phyloP scores from a whole-genome alignment of 2,888 invertebrate genomes.

The Tachina fera region DNA sequence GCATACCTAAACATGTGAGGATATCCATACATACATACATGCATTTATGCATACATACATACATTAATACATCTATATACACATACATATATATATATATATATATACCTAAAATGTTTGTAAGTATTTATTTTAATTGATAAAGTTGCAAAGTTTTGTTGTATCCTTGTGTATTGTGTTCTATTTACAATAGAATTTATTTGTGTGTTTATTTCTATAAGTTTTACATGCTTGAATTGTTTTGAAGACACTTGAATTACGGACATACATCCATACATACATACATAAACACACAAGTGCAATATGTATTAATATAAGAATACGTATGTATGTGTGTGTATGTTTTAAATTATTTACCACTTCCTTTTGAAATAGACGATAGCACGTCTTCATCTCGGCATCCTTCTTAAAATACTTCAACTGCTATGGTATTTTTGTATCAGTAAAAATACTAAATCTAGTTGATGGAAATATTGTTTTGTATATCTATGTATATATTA shows the following conservation, averaged over 20 bases:
- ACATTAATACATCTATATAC: neutral
- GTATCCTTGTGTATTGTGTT: constrained; percentile 35
- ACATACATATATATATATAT: neutral
- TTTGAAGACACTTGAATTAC: constrained; percentile 46
- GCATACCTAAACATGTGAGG: neutral
- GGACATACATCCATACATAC: neutral
- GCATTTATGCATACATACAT: neutral
- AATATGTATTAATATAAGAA: neutral
- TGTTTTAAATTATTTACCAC: constrained; percentile 41
- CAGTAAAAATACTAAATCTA: neutral
- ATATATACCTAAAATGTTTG: neutral
- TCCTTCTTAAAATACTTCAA: constrained; percentile 38
- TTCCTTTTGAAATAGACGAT: constrained; percentile 52
- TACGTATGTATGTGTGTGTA: neutral
- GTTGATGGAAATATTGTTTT: constrained; percentile 34
- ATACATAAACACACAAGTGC: constrained; percentile 6
- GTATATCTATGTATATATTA: neutral
- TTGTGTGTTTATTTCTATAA: constrained; percentile 9
- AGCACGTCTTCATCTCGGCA: constrained; percentile 36
- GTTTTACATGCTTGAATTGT: constrained; percentile 57
- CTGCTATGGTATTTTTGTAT: neutral
- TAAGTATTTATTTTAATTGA: constrained; percentile 51
- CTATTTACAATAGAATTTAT: constrained; percentile 18
- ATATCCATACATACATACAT: neutral
- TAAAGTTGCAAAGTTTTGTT: constrained; percentile 62